Evolutionary conservation across 1,140 invertebrate genomes (phyloP).

Genomic region (Drosophila hydei): DNA sequence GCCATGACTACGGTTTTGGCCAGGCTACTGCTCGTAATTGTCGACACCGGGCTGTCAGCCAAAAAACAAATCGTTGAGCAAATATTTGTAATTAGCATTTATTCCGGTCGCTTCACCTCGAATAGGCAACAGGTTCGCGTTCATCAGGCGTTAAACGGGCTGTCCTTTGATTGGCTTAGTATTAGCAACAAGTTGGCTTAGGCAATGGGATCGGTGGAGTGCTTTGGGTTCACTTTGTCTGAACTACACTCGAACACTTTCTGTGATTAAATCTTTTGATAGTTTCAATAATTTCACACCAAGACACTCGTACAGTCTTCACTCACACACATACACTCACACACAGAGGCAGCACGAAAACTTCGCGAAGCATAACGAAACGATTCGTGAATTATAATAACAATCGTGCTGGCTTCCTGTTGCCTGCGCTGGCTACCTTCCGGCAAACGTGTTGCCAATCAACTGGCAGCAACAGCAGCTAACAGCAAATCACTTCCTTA

Average conservation of each 20-base stretch:
- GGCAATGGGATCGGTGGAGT: background rate
- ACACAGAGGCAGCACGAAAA: slow-evolving; percentile 15
- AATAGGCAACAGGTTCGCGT: slow-evolving; percentile 40
- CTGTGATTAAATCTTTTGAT: slow-evolving; percentile 15
- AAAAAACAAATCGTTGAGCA: slow-evolving; percentile 60
- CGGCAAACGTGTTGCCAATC: slow-evolving; percentile 83
- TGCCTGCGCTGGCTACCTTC: slow-evolving; percentile 67
- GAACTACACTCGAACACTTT: slow-evolving; percentile 1
- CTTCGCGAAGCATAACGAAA: slow-evolving; percentile 31
- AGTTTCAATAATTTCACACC: slow-evolving; percentile 33
- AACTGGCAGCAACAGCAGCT: slow-evolving; percentile 64
- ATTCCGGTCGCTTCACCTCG: slow-evolving; percentile 37
- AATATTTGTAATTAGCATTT: slow-evolving; percentile 68
- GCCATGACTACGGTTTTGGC: background rate
- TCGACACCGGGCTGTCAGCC: background rate
- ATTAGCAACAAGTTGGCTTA: slow-evolving; percentile 71
- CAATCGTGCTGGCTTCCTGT: slow-evolving; percentile 42
- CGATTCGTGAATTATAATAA: background rate
- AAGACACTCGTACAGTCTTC: background rate
- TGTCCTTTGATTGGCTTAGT: background rate
- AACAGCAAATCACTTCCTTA: slow-evolving; percentile 70
- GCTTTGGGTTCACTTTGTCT: slow-evolving; percentile 28
- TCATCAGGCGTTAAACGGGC: background rate
- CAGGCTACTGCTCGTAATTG: slow-evolving; percentile 53
- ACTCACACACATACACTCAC: slow-evolving; percentile 3